Evolutionary conservation across 2,888 invertebrate genomes (phyloP).

Genomic region (Chrysolina americana): DNA sequence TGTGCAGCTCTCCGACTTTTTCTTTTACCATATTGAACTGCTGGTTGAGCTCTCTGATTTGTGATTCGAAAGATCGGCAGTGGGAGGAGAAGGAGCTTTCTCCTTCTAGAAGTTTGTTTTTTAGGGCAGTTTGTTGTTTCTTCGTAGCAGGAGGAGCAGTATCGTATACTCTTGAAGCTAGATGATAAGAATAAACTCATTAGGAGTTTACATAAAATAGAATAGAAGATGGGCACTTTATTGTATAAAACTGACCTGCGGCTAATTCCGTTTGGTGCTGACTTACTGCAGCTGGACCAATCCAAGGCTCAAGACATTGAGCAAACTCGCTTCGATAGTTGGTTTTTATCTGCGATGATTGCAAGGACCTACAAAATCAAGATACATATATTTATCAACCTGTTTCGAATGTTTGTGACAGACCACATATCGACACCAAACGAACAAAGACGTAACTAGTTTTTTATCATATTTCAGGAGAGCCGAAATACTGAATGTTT

Average conservation of each 20-base stretch:
- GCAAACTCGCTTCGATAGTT: slow-evolving; percentile 79
- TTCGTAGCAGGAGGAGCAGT: slow-evolving; percentile 65
- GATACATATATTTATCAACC: no score
- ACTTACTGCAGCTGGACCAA: slow-evolving; percentile 69
- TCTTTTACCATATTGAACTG: slow-evolving; percentile 76
- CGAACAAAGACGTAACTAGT: no score
- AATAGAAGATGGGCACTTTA: no score
- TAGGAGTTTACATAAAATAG: background rate
- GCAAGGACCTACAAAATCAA: slow-evolving; percentile 68
- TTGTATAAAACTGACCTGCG: slow-evolving; percentile 63
- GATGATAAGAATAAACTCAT: slow-evolving; percentile 23
- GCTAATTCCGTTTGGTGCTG: slow-evolving; percentile 68
- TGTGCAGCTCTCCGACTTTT: slow-evolving; percentile 78
- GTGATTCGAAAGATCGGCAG: slow-evolving; percentile 75
- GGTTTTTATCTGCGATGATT: slow-evolving; percentile 72
- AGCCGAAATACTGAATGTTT: no score
- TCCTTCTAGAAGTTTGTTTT: slow-evolving; percentile 69
- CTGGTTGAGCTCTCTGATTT: slow-evolving; percentile 75
- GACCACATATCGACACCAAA: no score
- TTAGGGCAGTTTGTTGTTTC: slow-evolving; percentile 66
- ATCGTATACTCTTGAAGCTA: slow-evolving; percentile 65
- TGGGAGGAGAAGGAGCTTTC: slow-evolving; percentile 77
- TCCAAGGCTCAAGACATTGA: slow-evolving; percentile 75
- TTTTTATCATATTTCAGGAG: no score
- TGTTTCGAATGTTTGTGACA: no score